These are phyloP conservation scores for Gephyroberyx darwinii DNA, from an alignment of 2,797 vertebrate genomes.

Conservation along the genomic window DNA sequence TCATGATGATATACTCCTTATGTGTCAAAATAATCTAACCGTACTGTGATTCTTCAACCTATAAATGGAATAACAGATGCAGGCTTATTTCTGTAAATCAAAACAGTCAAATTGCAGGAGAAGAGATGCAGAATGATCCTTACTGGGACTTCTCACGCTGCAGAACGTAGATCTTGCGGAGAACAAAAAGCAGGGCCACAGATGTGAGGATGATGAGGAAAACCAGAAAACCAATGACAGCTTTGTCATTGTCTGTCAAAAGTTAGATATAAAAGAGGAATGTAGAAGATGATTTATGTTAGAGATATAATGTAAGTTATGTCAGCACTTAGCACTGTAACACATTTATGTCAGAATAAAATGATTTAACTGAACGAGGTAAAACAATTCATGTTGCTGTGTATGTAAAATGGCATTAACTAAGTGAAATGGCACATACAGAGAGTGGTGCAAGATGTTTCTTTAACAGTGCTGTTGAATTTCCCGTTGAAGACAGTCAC, in stretches of 20 bases:
- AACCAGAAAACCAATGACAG: conserved; percentile 85
- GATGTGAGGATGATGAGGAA: conserved; percentile 89
- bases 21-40: too few species aligned
- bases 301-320: too few species aligned
- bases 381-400: neutral
- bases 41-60: neutral
- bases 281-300: neutral
- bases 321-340: neutral
- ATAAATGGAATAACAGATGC: neutral
- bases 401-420: neutral
- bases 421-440: conserved; percentile 57
- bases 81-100: neutral
- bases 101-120: accelerated
- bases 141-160: conserved; percentile 83
- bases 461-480: accelerated
- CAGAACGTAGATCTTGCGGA: conserved; percentile 91
- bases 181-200: conserved; percentile 86
- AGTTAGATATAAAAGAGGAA: conserved; percentile 3
- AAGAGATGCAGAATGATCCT: conserved; percentile 33
- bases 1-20: too few species aligned
- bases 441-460: accelerated
- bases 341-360: neutral
- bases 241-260: conserved; percentile 86
- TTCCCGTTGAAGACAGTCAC: neutral
- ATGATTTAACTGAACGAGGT: neutral